Evolutionary conservation across 2,113 vertebrate species (phyloP).

Genomic region (Clinocottus analis): DNA sequence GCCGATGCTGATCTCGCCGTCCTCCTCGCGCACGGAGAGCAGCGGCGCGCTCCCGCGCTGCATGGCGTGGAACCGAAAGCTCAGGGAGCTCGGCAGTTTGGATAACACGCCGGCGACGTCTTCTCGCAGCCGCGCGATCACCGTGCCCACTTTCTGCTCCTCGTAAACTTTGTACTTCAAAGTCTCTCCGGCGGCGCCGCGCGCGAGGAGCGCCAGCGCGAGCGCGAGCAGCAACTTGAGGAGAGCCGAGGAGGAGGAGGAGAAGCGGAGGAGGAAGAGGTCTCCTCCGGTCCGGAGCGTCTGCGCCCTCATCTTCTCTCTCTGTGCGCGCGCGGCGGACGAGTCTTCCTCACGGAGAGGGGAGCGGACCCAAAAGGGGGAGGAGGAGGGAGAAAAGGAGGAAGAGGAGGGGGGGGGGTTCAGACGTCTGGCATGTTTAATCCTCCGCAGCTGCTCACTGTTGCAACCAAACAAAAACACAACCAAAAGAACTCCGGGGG

Average conservation of each 20-base stretch:
- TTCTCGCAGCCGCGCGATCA: constrained; percentile 91
- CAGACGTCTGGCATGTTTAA: constrained; percentile 69
- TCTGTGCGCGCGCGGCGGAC: constrained; percentile 31
- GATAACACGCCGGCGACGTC: constrained; percentile 89
- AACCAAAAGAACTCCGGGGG: constrained; percentile 18
- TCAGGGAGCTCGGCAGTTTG: constrained; percentile 87
- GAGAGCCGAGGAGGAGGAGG: constrained; percentile 64
- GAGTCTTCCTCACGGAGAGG: constrained; percentile 64
- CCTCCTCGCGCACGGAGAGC: constrained; percentile 91
- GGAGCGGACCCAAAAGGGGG: background rate
- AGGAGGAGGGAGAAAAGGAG: no score
- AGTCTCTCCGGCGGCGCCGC: constrained; percentile 84
- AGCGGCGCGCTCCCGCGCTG: constrained; percentile 88
- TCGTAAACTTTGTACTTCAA: constrained; percentile 96
- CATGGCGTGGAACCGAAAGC: constrained; percentile 94
- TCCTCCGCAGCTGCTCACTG: constrained; percentile 34
- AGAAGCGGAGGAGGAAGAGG: no score
- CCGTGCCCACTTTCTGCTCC: constrained; percentile 93
- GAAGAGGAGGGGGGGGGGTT: constrained; percentile 16
- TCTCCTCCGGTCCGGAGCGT: constrained; percentile 60
- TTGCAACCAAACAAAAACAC: background rate
- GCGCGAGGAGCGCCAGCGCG: constrained; percentile 68
- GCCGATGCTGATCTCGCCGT: constrained; percentile 93
- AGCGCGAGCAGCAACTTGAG: constrained; percentile 73
- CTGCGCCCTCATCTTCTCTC: constrained; percentile 68